These are phyloP conservation scores for Tichodroma muraria DNA, from an alignment of 2,113 vertebrate species.

Conservation along the genomic window DNA sequence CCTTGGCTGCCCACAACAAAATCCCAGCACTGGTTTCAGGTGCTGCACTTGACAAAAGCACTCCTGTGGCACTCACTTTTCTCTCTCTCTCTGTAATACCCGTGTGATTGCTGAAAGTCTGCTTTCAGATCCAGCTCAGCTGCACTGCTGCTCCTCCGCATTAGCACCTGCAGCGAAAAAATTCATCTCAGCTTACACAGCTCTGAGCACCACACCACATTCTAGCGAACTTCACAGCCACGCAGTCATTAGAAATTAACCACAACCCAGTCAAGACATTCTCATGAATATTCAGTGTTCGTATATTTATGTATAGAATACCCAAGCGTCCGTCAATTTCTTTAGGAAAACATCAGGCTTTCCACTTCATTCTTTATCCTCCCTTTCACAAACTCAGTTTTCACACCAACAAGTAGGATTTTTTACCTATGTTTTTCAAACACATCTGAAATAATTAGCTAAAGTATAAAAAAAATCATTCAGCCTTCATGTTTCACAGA, in stretches of 20 bases:
- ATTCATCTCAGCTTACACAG: background rate
- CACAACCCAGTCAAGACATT: background rate
- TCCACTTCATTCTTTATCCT: background rate
- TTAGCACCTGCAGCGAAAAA: slow-evolving; percentile 70
- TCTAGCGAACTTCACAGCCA: background rate
- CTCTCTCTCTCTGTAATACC: slow-evolving; percentile 72
- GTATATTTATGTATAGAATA: too few species aligned
- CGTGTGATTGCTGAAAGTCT: slow-evolving; percentile 64
- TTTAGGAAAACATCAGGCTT: background rate
- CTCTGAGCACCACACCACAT: background rate
- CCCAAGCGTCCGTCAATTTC: background rate
- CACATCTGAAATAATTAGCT: background rate
- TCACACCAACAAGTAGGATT: background rate
- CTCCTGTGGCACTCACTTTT: slow-evolving; percentile 77
- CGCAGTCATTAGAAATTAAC: background rate
- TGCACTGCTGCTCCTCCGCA: slow-evolving; percentile 81
- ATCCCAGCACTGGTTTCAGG: accelerated
- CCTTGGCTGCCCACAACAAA: background rate
- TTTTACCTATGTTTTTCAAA: background rate
- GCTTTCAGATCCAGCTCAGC: slow-evolving; percentile 77
- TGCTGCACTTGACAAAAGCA: background rate
- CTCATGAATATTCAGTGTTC: background rate
- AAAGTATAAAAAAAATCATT: background rate
- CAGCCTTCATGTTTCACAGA: background rate
- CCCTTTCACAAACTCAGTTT: background rate